Percentiles rank a stretch among this genome's conserved stretches.
These are phyloP conservation scores for Aleadryas rufinucha DNA, from an alignment of 2,113 vertebrate genomes.

Conservation along the genomic window DNA sequence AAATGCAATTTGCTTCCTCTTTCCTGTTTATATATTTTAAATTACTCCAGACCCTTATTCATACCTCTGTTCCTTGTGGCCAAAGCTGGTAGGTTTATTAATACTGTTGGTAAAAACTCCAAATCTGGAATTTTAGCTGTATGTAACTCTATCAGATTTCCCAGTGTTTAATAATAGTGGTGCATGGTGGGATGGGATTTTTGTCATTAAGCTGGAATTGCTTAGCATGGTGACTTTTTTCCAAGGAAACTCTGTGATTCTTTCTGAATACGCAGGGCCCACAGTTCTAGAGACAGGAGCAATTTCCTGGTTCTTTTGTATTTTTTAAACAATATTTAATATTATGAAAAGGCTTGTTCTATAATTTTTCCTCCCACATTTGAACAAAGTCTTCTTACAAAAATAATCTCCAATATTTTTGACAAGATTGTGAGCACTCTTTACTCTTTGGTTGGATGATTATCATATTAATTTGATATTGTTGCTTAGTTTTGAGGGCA, in stretches of 20 bases:
- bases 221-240: not conserved
- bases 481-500: not conserved
- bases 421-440: not conserved
- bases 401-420: not conserved
- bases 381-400: not conserved
- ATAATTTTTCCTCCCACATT: not conserved
- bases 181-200: not conserved
- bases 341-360: not conserved
- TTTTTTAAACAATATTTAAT: not conserved
- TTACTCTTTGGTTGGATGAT: not conserved
- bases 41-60: not conserved
- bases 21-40: not conserved
- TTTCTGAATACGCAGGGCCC: not conserved
- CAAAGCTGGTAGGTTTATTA: not conserved
- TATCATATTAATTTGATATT: not conserved
- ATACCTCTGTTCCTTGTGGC: not conserved
- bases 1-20: constrained; percentile 2
- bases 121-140: not conserved
- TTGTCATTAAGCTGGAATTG: not conserved
- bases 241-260: not conserved
- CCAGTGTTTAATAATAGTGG: not conserved
- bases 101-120: not conserved
- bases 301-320: not conserved
- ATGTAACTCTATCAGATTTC: not conserved
- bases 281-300: not conserved